These are phyloP conservation scores for Triplophysa yarkandensis DNA, from an alignment of 2,797 vertebrate species.

Conservation along the genomic window DNA sequence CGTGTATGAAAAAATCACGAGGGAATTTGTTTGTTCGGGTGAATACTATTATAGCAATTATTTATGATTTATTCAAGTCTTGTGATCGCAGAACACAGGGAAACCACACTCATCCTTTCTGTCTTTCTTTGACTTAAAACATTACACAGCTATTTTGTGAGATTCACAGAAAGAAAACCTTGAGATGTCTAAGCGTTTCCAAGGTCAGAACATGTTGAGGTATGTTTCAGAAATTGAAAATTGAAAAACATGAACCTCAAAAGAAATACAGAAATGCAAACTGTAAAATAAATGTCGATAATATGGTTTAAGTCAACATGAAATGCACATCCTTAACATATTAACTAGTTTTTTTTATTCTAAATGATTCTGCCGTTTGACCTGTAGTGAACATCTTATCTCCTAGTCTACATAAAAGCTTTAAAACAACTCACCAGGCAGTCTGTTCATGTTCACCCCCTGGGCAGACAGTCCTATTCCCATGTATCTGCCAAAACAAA, in stretches of 20 bases:
- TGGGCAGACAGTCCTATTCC: conserved; percentile 97
- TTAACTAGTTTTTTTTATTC: background rate
- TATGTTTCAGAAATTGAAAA: conserved; percentile 24
- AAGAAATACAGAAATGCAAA: no score
- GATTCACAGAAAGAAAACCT: conserved; percentile 17
- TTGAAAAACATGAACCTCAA: background rate
- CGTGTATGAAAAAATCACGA: no score
- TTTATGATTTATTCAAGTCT: background rate
- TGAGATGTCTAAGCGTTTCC: conserved; percentile 6
- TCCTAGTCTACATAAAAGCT: conserved; percentile 25
- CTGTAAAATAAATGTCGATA: no score
- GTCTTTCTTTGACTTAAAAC: conserved; percentile 10
- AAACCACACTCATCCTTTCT: conserved; percentile 4
- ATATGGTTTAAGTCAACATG: no score
- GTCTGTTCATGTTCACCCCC: conserved; percentile 99
- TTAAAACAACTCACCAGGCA: conserved; percentile 96
- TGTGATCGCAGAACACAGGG: conserved; percentile 23
- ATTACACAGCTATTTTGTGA: conserved; percentile 21
- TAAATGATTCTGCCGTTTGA: conserved; percentile 3
- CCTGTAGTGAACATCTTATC: background rate
- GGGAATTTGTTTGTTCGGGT: no score
- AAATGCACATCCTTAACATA: no score
- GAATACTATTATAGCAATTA: conserved; percentile 8
- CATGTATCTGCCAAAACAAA: conserved; percentile 88
- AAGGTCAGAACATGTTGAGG: conserved; percentile 41